These are phyloP conservation scores for Coptodon rendalli DNA, from an alignment of 2,113 vertebrate species.

Conservation along the genomic window DNA sequence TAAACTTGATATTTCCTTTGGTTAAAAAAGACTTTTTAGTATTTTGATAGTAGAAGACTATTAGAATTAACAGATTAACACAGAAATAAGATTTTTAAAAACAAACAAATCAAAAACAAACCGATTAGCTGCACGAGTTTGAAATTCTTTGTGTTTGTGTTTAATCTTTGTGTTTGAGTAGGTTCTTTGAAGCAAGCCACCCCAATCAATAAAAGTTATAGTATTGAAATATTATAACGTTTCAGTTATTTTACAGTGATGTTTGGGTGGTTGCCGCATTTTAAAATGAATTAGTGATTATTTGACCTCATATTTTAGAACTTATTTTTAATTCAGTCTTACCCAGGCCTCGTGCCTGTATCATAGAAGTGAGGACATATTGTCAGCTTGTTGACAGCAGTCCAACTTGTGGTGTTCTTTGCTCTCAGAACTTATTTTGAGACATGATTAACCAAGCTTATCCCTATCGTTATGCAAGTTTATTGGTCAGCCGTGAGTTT, in stretches of 20 bases:
- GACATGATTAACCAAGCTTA: background rate
- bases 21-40: background rate
- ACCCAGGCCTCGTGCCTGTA: background rate
- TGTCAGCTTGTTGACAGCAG: background rate
- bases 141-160: background rate
- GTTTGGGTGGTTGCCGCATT: background rate
- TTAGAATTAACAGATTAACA: background rate
- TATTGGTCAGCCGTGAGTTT: background rate
- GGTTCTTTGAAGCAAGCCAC: background rate
- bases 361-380: background rate
- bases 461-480: slow-evolving; percentile 6
- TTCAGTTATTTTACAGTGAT: background rate
- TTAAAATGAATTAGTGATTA: background rate
- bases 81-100: background rate
- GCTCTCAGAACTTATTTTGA: background rate
- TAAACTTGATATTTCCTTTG: background rate
- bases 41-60: background rate
- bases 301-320: background rate
- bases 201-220: background rate
- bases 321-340: background rate
- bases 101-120: background rate
- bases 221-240: background rate
- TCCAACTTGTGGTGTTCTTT: background rate
- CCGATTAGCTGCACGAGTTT: background rate
- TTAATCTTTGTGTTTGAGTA: background rate